Base-by-base conservation (phyloP, 2,797 vertebrate species). In the Melanitta fusca region DNA sequence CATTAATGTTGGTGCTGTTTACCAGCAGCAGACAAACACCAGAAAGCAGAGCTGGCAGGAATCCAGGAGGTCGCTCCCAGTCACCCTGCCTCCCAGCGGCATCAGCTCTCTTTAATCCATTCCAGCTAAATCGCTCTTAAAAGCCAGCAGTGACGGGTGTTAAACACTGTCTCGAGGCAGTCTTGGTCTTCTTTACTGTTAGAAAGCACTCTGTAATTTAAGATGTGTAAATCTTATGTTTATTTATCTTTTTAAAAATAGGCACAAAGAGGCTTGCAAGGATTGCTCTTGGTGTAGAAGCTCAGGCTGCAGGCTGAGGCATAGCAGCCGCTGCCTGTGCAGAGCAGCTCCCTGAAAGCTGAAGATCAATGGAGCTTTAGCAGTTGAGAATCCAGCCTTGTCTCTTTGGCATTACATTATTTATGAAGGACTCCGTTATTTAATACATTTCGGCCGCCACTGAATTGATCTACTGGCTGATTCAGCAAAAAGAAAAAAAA, bases 391-490 rank as follows among this genome's bases (percentile, higher is more conserved):
- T 80, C 22, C 38, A 77, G 58, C 64, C 10, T 49, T 49, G 34
- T 43, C 15, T 80, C 60, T 86, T 80, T 30, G 30, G 28, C 43
- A 72, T 87, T 77, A 83, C 43, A 49, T 87, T 91, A 77, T 80
- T 91, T 89, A 91, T 86, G 68, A 86, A 75, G 53, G 58, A 58
- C 64, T 71, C 34, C 32, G 30, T 27, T 74, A 8, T 61, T 75
- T 86, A 34, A 21, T 41, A 62, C 78, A 11, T 58, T 80, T 28
- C 30, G 28, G 21, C 38, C 80, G 22, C 30, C 39, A 51, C 27
- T 49, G 30, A 30, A 21, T 75, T 83, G 83, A 77, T 54, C 75
- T 90, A 21, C 49, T 43, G 41, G 25, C 69, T 92, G 45, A 75
- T 38, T 24, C 57, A 89, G 72, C 15, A 49, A 34, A 54, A 81